phyloP scores from a whole-genome alignment of 2,113 vertebrate species.

The Upupa epops region DNA sequence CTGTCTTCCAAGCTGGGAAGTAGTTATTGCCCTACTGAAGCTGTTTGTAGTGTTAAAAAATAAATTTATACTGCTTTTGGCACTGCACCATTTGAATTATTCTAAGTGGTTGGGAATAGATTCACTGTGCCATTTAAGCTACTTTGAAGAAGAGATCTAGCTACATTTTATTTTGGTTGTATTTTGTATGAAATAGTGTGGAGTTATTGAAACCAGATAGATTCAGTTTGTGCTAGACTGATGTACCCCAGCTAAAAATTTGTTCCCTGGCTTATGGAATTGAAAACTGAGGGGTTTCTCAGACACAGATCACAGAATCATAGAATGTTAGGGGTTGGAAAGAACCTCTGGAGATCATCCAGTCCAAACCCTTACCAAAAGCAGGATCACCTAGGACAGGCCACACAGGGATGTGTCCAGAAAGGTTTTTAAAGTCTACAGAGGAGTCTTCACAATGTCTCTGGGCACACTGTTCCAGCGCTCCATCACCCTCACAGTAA shows the following conservation, averaged over 20 bases:
- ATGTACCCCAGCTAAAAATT: background rate
- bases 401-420: too few relatives aligned
- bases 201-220: background rate
- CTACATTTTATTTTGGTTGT: background rate
- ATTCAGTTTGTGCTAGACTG: background rate
- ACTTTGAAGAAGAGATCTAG: slow-evolving; percentile 11
- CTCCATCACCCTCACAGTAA: too few relatives aligned
- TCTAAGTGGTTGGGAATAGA: background rate
- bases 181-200: background rate
- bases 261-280: background rate
- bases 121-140: background rate
- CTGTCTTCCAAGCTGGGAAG: background rate
- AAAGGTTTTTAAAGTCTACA: too few relatives aligned
- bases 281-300: background rate
- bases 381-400: too few relatives aligned
- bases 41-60: background rate
- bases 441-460: too few relatives aligned
- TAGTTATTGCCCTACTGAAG: background rate
- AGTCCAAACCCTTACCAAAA: too few relatives aligned
- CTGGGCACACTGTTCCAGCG: too few relatives aligned
- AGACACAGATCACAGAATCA: background rate
- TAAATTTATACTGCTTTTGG: background rate
- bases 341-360: too few relatives aligned
- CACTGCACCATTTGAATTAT: background rate
- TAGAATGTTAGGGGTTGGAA: too few relatives aligned